Base-by-base conservation (phyloP, 2,888 invertebrate genomes). In the Emmelina monodactyla region DNA sequence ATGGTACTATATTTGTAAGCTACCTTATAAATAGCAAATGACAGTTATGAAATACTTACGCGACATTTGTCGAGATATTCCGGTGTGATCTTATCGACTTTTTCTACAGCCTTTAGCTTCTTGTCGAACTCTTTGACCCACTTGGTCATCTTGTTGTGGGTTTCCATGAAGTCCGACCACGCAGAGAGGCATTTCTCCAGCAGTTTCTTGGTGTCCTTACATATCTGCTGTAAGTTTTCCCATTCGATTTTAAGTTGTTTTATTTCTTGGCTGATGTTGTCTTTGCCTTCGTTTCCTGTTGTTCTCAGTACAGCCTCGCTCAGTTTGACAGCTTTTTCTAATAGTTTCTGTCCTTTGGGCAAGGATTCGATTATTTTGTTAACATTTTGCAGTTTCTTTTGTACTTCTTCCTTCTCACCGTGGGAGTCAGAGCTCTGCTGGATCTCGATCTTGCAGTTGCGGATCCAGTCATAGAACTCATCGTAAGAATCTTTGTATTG, bases 341-440 rank as follows among this genome's bases (percentile, higher is more conserved):
- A 84, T 22, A 93, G 58, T 1, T 82, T 81, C 55, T 90, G 89
- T 2, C 78, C 92, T 62, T 89, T 87, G 0, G 88, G 83, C 41
- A 93, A 70, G 0, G 86, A 83, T 13, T 81, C 75, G 7, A 85
- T 83, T 32, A 93, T 86, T 46, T 87, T 85, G 34, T 84, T 84
- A 15, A 94, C 84, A 51, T 87, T 89, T 32, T 85, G 85, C 16
- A 92, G 84, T 58, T 93, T 92, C 47, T 88, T 86, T 37, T 88
- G 82, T 0, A 91, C 88, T 35, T 85, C 84, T 33, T 88, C 87
- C 47, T 90, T 88, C 56, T 95, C 94, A 2, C 94, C 94, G 55
- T 94, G 94, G 1, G 92, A 88, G 60, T 94, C 93, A 2, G 91
- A 87, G 46, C 89, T 89, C 49, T 91, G 88, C 54, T 94, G 93